Evolutionary conservation across 2,888 invertebrate species (phyloP), one percentile per base, ranked within the genome.

Genomic region (Masnerella sp.): DNA sequence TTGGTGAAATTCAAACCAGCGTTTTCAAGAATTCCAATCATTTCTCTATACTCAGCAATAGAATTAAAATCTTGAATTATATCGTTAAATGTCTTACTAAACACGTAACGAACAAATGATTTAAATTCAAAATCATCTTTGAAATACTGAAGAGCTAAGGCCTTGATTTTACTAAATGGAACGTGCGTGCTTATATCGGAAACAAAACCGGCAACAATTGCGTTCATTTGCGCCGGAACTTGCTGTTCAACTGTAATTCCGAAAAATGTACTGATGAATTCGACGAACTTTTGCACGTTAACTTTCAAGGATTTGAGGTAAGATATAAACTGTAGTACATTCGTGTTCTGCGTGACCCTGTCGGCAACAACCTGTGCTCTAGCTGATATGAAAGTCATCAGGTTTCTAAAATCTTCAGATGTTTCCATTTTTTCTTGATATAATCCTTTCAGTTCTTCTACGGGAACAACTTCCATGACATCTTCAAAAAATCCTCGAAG

Each of bases 341-440:
- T 25, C 0, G 38, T 7, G n/a, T 70, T 72, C 0, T 52, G 36
- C 11, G 54, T 36, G 1, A 82, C 7, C 1, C 75, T 62, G 8
- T 78, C 61, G 0, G 81, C 17, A 1, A 85, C 64, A 1, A 54
- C 61, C 47, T 79, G 78, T 17, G 83, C 78, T 7, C 82, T 79
- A 0, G 61, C 18, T 0, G 80, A 79, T 1, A 87, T 12, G 2
- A 67, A 78, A 0, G 73, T 28, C 0, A 86, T 49, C 0, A 85
- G 75, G 0, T 64, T 32, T 4, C 67, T 76, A 34, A 85, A 87
- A 0, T 71, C 79, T 0, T 62, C n/a, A 0, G 84, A 84, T 1
- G 64, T 80, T 1, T 71, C 11, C 32, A 85, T 43, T 72, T 87
- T 87, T 2, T 82, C 12, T 0, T 80, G 0, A 49, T 79, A 84